Evolutionary conservation across 1,140 invertebrate species (phyloP), one percentile per base, ranked within the genome.

Genomic region (Caerostris darwini): DNA sequence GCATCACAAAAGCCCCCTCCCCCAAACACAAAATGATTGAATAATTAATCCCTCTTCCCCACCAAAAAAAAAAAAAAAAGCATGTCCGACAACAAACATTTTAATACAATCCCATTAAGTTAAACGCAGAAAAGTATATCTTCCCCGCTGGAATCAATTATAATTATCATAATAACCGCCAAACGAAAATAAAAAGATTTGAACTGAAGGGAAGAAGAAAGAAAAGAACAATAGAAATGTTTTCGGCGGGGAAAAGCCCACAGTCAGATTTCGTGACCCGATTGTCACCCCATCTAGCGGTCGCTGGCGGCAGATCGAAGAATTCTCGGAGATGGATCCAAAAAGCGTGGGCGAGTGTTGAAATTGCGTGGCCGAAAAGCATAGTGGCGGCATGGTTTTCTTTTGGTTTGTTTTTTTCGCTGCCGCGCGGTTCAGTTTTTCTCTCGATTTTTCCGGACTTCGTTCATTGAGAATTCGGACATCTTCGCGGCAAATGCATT

Each of bases 161-260:
- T 87, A 93, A 93, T 93, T 93, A 87, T 93, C 83, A 93, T 93
- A 93, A 93, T 87, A 93, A 87, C 90, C 90, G 59, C 10, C 19
- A 17, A 54, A 71, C 71, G 57, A 59, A 91, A 91, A 50, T 56
- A 57, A 81, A 81, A 50, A 71, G 34, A 5, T 34, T 12, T 19
- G 50, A 56, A 77, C 57, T 17, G 67, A 64, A 88, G 19, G 7
- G 50, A 50, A 91, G 17, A 56, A 19, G 67, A 81, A 82, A 82
- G 12, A 58, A 56, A 57, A 81, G 90, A 54, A 64, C 53, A 87
- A 93, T 54, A 83, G 81, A 57, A 34, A 92, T 34, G 58, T 85
- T 77, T 92, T 89, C 69, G 61, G 10, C 58, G 64, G 90, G 90
- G 90, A 67, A 90, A 92, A 92, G 90, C 90, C 90, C 90, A 92